phyloP scores from a whole-genome alignment of 2,888 invertebrate genomes.

The Diaperis boleti region DNA sequence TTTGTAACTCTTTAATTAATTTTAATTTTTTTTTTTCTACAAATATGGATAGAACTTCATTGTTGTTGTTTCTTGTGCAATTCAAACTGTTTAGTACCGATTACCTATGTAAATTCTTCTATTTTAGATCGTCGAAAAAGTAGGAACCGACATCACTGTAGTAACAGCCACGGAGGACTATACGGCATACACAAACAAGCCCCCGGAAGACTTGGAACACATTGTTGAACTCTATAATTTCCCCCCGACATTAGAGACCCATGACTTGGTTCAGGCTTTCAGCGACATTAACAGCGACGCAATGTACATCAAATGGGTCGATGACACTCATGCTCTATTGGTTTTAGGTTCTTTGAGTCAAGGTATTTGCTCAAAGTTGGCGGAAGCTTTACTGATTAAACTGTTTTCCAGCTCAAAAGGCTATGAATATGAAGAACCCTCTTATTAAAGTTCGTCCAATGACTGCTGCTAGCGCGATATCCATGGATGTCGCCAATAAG shows the following conservation, averaged over 20 bases:
- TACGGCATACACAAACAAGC: slow-evolving; percentile 54
- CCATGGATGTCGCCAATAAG: slow-evolving; percentile 58
- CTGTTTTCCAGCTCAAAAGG: slow-evolving; percentile 59
- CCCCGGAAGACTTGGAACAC: slow-evolving; percentile 61
- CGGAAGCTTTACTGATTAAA: not conserved
- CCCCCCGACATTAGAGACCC: slow-evolving; percentile 62
- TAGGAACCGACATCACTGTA: slow-evolving; percentile 57
- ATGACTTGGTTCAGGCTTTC: slow-evolving; percentile 63
- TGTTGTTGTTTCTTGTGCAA: too few relatives aligned
- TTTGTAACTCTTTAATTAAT: too few relatives aligned
- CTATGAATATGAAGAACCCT: slow-evolving; percentile 58
- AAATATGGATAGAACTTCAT: too few relatives aligned
- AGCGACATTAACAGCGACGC: slow-evolving; percentile 61
- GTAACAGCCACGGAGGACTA: slow-evolving; percentile 59
- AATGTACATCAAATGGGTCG: slow-evolving; percentile 65
- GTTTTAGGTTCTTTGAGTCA: slow-evolving; percentile 62
- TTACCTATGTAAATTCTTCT: not conserved
- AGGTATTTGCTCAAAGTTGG: slow-evolving; percentile 53
- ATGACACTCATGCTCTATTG: slow-evolving; percentile 64
- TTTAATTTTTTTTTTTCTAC: too few relatives aligned
- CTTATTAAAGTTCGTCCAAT: slow-evolving; percentile 64
- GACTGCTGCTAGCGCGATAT: slow-evolving; percentile 57
- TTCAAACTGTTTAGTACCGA: too few relatives aligned
- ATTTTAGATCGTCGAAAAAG: slow-evolving; percentile 58
- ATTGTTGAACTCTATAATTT: slow-evolving; percentile 65